Percentiles rank a stretch among this genome's conserved stretches.
phyloP scores from a whole-genome alignment of 2,888 invertebrate species.

The Abscondita cerata region DNA sequence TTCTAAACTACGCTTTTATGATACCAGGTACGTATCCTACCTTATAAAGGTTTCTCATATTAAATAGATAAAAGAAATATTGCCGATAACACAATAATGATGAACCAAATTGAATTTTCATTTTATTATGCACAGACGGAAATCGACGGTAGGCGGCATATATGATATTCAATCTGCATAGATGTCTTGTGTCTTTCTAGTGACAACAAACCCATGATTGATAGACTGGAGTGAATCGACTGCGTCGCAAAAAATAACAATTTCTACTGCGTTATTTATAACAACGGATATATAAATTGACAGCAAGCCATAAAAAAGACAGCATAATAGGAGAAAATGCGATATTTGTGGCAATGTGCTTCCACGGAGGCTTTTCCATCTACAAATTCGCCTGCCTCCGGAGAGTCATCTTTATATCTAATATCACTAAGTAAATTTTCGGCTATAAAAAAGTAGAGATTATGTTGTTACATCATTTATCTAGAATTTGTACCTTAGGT shows the following conservation, averaged over 20 bases:
- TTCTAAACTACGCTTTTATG: no score
- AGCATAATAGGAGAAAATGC: conserved; percentile 31
- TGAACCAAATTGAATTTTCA: conserved; percentile 31
- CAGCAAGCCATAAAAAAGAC: conserved; percentile 34
- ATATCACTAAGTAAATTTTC: conserved; percentile 28
- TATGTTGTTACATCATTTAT: conserved; percentile 26
- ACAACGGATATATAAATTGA: conserved; percentile 36
- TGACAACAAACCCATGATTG: conserved; percentile 39
- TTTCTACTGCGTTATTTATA: conserved; percentile 36
- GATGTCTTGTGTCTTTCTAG: conserved; percentile 30
- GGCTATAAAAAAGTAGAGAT: conserved; percentile 27
- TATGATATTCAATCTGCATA: conserved; percentile 36
- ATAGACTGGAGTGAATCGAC: conserved; percentile 37
- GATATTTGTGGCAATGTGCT: conserved; percentile 29
- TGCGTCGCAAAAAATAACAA: conserved; percentile 30
- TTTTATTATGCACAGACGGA: conserved; percentile 27
- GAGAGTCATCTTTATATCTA: conserved; percentile 27
- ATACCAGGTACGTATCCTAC: no score
- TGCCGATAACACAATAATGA: conserved; percentile 21
- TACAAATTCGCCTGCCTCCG: conserved; percentile 14
- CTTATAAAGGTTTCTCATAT: no score
- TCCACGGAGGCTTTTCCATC: conserved; percentile 21
- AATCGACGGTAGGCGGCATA: conserved; percentile 18
- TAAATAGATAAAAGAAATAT: conserved; percentile 18
- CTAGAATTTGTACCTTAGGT: conserved; percentile 33